Evolutionary conservation across 2,888 invertebrate genomes (phyloP).

Genomic region (Chrysomela aeneicollis): DNA sequence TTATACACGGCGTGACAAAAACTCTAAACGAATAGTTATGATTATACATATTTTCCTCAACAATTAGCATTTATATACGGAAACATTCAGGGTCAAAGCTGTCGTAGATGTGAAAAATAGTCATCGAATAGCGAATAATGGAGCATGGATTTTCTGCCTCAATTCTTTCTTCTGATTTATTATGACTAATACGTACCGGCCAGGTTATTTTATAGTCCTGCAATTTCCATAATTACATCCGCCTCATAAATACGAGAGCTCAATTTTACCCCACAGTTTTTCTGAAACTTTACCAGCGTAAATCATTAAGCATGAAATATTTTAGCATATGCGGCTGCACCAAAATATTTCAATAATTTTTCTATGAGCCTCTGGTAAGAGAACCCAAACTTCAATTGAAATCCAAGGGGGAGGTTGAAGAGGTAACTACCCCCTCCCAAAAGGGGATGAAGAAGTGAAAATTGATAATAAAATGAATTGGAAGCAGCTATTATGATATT

Average conservation of each 20-base stretch:
- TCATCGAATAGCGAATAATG: not conserved
- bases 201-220: slow-evolving; percentile 2
- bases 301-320: not conserved
- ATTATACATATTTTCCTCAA: not conserved
- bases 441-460: no score
- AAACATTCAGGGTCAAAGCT: not conserved
- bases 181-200: slow-evolving; percentile 7
- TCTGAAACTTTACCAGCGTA: not conserved
- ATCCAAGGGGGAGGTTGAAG: no score
- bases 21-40: not conserved
- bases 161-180: slow-evolving; percentile 3
- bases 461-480: no score
- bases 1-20: no score
- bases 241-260: slow-evolving; percentile 1
- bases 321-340: not conserved
- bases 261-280: slow-evolving; percentile 1
- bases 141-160: slow-evolving; percentile 7
- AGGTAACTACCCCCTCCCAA: no score
- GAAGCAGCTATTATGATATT: no score
- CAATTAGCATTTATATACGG: not conserved
- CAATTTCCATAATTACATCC: slow-evolving; percentile 5
- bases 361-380: no score
- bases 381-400: no score
- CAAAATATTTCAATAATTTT: no score
- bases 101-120: not conserved